These are phyloP conservation scores for Oplegnathus fasciatus DNA, from an alignment of 2,113 vertebrate genomes.

Conservation along the genomic window DNA sequence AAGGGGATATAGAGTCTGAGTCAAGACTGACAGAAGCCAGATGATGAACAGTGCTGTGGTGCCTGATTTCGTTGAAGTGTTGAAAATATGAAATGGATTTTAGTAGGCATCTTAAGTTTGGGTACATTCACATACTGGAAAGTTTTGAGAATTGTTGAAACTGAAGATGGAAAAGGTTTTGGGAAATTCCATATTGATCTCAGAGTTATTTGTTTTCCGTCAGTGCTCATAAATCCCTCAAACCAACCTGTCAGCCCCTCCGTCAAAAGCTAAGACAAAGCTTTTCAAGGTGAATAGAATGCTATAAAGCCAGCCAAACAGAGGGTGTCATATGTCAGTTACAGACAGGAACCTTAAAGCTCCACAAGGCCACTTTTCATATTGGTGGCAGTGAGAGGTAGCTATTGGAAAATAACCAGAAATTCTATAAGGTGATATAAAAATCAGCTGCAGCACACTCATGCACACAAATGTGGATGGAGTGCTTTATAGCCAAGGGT, in stretches of 20 bases:
- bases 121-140: not conserved
- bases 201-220: conserved; percentile 10
- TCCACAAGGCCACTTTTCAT: conserved; percentile 13
- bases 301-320: conserved; percentile 20
- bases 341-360: conserved; percentile 33
- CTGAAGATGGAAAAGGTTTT: not conserved
- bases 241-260: conserved; percentile 23
- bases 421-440: not conserved
- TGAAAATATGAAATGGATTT: not conserved
- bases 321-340: conserved; percentile 12
- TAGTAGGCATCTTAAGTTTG: not conserved
- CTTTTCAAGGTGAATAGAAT: not conserved
- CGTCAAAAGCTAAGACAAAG: not conserved
- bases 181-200: not conserved
- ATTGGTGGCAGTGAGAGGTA: conserved; percentile 2
- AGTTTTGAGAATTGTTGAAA: not conserved
- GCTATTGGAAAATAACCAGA: not conserved
- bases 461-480: not conserved
- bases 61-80: not conserved
- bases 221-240: not conserved
- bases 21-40: not conserved
- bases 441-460: not conserved
- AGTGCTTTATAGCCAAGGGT: not conserved
- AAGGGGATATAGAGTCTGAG: not conserved
- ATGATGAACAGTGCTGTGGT: conserved; percentile 1